phyloP scores from a whole-genome alignment of 2,113 vertebrate genomes.

The Meleagris gallopavo region DNA sequence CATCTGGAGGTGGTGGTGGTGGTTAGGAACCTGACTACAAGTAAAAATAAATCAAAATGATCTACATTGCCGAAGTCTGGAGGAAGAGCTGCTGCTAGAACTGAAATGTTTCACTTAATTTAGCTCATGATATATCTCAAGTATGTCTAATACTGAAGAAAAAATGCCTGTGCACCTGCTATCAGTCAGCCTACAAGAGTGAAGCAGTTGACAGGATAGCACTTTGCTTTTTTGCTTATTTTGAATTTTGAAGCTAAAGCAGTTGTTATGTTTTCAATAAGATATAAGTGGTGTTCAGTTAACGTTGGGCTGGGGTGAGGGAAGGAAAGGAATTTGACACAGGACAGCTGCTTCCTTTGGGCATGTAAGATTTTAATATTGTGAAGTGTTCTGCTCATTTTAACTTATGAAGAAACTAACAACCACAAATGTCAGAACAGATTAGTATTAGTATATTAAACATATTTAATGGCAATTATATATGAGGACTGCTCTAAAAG shows the following conservation, averaged over 20 bases:
- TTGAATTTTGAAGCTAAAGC: slow-evolving; percentile 1
- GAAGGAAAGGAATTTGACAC: not conserved
- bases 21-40: not conserved
- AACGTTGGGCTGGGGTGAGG: not conserved
- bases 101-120: not conserved
- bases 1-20: not conserved
- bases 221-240: not conserved
- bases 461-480: not conserved
- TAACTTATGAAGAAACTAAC: not conserved
- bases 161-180: not conserved
- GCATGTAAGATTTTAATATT: not conserved
- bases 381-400: not conserved
- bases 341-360: not conserved
- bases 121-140: not conserved
- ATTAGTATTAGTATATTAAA: not conserved
- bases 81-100: not conserved
- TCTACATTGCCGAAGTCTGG: not conserved
- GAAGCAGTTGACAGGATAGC: not conserved
- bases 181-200: not conserved
- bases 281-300: not conserved
- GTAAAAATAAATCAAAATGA: not conserved
- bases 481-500: too few relatives aligned
- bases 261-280: not conserved
- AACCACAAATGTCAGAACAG: not conserved
- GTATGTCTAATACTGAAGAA: not conserved